Evolutionary conservation across 2,888 invertebrate species (phyloP).

Genomic region (Slavum lentiscoides): DNA sequence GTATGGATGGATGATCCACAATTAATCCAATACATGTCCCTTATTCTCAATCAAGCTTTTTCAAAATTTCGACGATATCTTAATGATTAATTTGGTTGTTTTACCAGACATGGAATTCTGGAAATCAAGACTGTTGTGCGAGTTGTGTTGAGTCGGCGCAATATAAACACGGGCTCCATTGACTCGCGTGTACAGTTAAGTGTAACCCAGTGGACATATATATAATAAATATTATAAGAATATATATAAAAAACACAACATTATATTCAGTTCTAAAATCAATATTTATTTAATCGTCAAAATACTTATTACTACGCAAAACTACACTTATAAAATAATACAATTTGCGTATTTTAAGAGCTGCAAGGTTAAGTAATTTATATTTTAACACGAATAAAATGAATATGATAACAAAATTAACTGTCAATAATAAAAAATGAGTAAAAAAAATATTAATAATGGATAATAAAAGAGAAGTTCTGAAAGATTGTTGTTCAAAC

Average conservation of each 20-base stretch:
- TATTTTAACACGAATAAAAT: slow-evolving; percentile 36
- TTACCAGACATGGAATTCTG: no score
- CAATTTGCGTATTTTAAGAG: slow-evolving; percentile 34
- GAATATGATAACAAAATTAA: slow-evolving; percentile 33
- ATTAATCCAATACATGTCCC: no score
- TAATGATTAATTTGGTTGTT: no score
- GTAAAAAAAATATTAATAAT: background rate
- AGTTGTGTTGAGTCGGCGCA: no score
- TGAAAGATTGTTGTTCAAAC: background rate
- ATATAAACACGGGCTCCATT: no score
- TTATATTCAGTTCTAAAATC: slow-evolving; percentile 34
- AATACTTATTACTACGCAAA: slow-evolving; percentile 27
- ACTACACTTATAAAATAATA: slow-evolving; percentile 33
- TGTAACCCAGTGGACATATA: no score
- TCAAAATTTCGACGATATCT: no score
- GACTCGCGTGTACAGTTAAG: no score
- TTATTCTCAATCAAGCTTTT: no score
- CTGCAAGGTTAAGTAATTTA: slow-evolving; percentile 25
- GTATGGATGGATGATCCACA: no score
- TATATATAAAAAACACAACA: background rate
- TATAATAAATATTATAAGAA: no score
- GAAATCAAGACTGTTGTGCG: no score
- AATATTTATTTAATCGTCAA: slow-evolving; percentile 34
- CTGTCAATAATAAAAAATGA: slow-evolving; percentile 35
- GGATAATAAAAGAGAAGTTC: background rate